A percentile compares a stretch with the other conserved stretches of the same genome.
Evolutionary conservation across 2,888 invertebrate species (phyloP).

Genomic region (Pristionchus arcanus): DNA sequence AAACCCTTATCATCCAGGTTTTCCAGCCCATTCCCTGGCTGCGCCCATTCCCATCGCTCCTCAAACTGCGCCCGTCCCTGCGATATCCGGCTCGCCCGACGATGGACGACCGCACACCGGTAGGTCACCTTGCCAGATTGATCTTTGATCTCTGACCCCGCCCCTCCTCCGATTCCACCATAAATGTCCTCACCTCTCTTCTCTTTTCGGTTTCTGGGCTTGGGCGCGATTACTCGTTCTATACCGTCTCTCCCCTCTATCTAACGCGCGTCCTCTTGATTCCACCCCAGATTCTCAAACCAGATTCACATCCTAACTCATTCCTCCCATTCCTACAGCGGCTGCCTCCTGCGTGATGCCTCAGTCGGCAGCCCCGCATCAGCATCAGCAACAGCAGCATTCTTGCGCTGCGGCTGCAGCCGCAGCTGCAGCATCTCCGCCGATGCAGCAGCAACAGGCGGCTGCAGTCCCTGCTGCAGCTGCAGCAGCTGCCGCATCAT

Average conservation of each 20-base stretch:
- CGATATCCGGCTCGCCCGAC: background rate
- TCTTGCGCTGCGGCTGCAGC: slow-evolving; percentile 1
- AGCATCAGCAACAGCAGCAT: background rate
- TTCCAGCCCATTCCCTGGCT: slow-evolving; percentile 8
- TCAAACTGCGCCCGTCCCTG: background rate
- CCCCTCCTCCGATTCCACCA: background rate
- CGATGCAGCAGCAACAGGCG: background rate
- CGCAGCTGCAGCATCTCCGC: background rate
- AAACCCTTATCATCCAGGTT: slow-evolving; percentile 1
- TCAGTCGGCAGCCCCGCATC: background rate
- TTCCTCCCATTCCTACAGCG: background rate
- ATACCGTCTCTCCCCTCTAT: background rate
- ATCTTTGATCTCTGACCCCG: background rate
- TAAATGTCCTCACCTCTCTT: background rate
- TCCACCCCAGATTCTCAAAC: background rate
- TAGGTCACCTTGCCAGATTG: background rate
- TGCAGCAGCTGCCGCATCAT: background rate
- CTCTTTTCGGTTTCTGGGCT: background rate
- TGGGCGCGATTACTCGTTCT: background rate
- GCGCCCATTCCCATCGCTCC: slow-evolving; percentile 23
- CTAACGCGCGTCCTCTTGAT: background rate
- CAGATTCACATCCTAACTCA: background rate
- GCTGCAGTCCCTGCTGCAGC: background rate
- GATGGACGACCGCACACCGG: slow-evolving; percentile 37
- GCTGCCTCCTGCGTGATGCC: background rate